phyloP scores from a whole-genome alignment of 2,797 vertebrate genomes.

The Squalus acanthias region DNA sequence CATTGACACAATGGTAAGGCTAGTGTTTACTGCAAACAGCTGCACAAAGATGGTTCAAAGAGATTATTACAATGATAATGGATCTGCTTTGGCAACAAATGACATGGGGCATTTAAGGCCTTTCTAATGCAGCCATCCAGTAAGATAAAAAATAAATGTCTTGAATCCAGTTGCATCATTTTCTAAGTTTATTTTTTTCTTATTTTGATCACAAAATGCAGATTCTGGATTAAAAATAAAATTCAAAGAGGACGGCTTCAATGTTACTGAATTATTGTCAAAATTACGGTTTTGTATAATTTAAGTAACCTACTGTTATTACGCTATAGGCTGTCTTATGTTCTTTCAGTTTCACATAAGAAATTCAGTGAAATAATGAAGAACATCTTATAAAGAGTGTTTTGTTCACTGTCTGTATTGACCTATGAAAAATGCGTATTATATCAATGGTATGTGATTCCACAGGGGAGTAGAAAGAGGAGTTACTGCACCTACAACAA shows the following conservation, averaged over 20 bases:
- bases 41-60: neutral
- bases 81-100: conserved; percentile 1
- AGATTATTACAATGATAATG: neutral
- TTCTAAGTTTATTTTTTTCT: neutral
- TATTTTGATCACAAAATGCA: neutral
- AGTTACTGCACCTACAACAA: neutral
- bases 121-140: neutral
- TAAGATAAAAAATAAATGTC: neutral
- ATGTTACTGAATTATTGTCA: neutral
- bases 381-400: neutral
- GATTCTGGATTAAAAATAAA: neutral
- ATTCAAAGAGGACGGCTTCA: neutral
- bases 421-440: neutral
- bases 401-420: neutral
- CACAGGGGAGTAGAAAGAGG: neutral
- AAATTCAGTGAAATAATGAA: neutral
- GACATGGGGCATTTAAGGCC: neutral
- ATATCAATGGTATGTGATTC: neutral
- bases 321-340: neutral
- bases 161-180: neutral
- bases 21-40: neutral
- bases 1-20: neutral
- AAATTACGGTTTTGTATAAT: neutral
- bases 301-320: neutral
- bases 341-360: neutral